These are phyloP conservation scores for Ophion costatus DNA, from an alignment of 2,888 invertebrate genomes.

Conservation along the genomic window DNA sequence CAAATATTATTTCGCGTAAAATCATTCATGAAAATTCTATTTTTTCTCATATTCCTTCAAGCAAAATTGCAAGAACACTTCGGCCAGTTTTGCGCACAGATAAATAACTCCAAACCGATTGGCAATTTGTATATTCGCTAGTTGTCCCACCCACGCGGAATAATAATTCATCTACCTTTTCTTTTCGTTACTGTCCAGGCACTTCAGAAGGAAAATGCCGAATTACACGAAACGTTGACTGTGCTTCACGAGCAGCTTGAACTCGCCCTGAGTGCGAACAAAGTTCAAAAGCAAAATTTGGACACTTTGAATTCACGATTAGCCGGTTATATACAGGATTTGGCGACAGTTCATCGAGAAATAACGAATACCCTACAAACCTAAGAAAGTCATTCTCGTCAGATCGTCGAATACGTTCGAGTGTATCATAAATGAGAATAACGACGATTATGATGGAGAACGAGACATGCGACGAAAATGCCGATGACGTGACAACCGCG, in stretches of 20 bases:
- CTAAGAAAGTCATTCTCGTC: constrained; percentile 83
- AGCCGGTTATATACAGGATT: constrained; percentile 91
- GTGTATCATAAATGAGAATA: constrained; percentile 54
- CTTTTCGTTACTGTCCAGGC: constrained; percentile 79
- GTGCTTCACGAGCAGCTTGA: constrained; percentile 92
- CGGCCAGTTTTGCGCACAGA: too few relatives aligned
- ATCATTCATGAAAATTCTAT: too few relatives aligned
- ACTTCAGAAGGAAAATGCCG: constrained; percentile 88
- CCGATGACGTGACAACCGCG: constrained; percentile 41
- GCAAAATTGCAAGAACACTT: too few relatives aligned
- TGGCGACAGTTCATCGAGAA: constrained; percentile 93
- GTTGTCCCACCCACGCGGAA: neutral
- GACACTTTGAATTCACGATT: constrained; percentile 93
- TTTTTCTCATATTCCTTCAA: too few relatives aligned
- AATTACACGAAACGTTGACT: constrained; percentile 88
- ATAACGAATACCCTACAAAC: constrained; percentile 92
- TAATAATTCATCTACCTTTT: neutral
- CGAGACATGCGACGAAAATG: constrained; percentile 51
- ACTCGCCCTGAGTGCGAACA: constrained; percentile 91
- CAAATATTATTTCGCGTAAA: too few relatives aligned
- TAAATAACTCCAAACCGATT: neutral
- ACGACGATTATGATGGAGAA: constrained; percentile 46
- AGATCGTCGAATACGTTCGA: constrained; percentile 41
- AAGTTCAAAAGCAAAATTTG: constrained; percentile 92
- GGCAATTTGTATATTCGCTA: neutral